Conservation (phyloP, 2,888 invertebrate genomes). For the Xylophagus ater region DNA sequence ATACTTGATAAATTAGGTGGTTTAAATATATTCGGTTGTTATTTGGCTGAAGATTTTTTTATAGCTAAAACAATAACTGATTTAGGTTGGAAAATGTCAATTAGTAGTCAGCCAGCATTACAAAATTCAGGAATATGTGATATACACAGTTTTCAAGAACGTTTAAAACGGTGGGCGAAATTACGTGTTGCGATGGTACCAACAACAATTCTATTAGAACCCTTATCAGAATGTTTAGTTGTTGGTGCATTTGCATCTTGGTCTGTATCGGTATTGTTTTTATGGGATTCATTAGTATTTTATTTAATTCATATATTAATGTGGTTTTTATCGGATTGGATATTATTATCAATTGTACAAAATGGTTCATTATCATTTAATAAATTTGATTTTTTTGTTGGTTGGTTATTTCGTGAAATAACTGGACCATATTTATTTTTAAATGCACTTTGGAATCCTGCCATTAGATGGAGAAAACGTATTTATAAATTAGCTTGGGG, state of each 20-base stretch:
- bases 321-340: slow-evolving; percentile 96
- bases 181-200: slow-evolving; percentile 93
- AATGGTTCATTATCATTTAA: slow-evolving; percentile 88
- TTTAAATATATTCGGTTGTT: slow-evolving; percentile 79
- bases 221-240: slow-evolving; percentile 88
- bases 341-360: slow-evolving; percentile 79
- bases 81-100: slow-evolving; percentile 80
- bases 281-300: slow-evolving; percentile 82
- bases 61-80: slow-evolving; percentile 82
- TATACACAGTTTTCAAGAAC: slow-evolving; percentile 72
- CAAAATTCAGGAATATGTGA: slow-evolving; percentile 90
- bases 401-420: slow-evolving; percentile 89
- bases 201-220: slow-evolving; percentile 80
- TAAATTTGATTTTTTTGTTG: slow-evolving; percentile 87
- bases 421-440: slow-evolving; percentile 82
- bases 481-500: slow-evolving; percentile 91
- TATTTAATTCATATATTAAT: slow-evolving; percentile 83
- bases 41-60: slow-evolving; percentile 97
- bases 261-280: slow-evolving; percentile 71
- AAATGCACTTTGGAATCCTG: slow-evolving; percentile 74
- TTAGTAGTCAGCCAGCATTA: slow-evolving; percentile 87
- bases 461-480: slow-evolving; percentile 88
- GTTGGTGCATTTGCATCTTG: slow-evolving; percentile 86
- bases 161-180: slow-evolving; percentile 86
- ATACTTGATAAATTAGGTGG: slow-evolving; percentile 90